phyloP scores from a whole-genome alignment of 1,140 invertebrate genomes.

The Eumaeus atala region DNA sequence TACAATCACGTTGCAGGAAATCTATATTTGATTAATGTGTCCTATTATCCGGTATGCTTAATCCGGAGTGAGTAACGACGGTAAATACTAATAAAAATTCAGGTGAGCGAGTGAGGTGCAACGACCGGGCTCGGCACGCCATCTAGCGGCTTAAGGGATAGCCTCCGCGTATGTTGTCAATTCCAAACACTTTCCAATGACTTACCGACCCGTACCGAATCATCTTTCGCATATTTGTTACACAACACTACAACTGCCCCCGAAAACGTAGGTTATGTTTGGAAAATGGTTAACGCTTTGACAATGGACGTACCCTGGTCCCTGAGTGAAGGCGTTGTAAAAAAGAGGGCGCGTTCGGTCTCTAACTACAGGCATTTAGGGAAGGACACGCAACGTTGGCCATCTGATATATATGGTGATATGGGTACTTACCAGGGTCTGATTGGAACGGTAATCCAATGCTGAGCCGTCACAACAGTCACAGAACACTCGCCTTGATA shows the following conservation, averaged over 20 bases:
- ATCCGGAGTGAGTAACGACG: constrained; percentile 1
- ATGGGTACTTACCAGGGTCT: constrained; percentile 10
- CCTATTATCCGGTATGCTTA: constrained; percentile 6
- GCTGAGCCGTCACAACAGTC: constrained; percentile 17
- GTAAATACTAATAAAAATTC: constrained; percentile 19
- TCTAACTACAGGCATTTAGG: no score
- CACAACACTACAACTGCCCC: background rate
- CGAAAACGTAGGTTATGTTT: no score
- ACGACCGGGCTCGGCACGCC: constrained; percentile 38
- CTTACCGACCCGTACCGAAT: constrained; percentile 16
- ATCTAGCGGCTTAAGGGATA: constrained; percentile 26
- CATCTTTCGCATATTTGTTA: constrained; percentile 15
- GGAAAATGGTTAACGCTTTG: no score
- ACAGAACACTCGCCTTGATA: constrained; percentile 42
- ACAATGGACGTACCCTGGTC: no score
- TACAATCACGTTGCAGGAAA: constrained; percentile 2
- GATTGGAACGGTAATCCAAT: background rate
- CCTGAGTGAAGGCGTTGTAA: no score
- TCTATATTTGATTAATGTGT: constrained; percentile 7
- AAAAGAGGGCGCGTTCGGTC: no score
- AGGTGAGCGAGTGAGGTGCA: constrained; percentile 31
- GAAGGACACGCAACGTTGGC: background rate
- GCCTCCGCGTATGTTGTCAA: constrained; percentile 18
- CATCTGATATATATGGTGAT: background rate
- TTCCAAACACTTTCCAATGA: constrained; percentile 22